These are phyloP conservation scores for Pemphredon lugubris DNA, from an alignment of 2,888 invertebrate genomes.

Conservation along the genomic window DNA sequence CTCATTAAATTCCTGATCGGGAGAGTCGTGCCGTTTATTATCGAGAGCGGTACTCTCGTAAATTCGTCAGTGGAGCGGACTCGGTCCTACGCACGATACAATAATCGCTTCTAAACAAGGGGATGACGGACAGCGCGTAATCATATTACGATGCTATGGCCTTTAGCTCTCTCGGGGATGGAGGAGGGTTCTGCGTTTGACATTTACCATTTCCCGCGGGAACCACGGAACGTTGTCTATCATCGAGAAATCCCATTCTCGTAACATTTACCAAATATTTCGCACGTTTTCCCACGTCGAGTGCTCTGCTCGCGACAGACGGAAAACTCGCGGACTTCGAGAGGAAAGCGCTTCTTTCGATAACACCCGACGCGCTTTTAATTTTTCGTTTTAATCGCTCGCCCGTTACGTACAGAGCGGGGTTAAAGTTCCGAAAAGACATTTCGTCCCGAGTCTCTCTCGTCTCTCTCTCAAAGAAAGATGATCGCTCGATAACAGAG, in stretches of 20 bases:
- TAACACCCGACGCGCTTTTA: neutral
- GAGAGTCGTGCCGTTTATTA: slow-evolving; percentile 29
- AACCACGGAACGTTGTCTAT: slow-evolving; percentile 62
- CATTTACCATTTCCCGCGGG: slow-evolving; percentile 79
- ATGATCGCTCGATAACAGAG: slow-evolving; percentile 22
- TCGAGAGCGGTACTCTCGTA: slow-evolving; percentile 22
- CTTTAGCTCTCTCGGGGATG: slow-evolving; percentile 73
- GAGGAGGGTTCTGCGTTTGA: slow-evolving; percentile 74
- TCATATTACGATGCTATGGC: slow-evolving; percentile 77
- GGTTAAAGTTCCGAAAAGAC: too few relatives aligned
- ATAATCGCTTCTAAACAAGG: slow-evolving; percentile 64
- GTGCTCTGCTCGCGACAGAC: neutral
- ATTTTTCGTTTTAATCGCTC: neutral
- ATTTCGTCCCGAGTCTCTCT: too few relatives aligned
- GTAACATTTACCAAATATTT: slow-evolving; percentile 55
- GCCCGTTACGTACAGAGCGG: too few relatives aligned
- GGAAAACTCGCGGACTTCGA: too few relatives aligned
- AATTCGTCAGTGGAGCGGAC: slow-evolving; percentile 35
- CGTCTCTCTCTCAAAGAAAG: neutral
- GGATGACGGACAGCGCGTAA: slow-evolving; percentile 71
- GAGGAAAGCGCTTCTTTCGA: neutral
- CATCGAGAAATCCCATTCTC: slow-evolving; percentile 54
- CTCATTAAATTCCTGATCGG: slow-evolving; percentile 4
- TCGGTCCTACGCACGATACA: slow-evolving; percentile 27
- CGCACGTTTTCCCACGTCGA: slow-evolving; percentile 2